phyloP scores from a whole-genome alignment of 2,113 vertebrate genomes.

The Callocephalon fimbriatum region DNA sequence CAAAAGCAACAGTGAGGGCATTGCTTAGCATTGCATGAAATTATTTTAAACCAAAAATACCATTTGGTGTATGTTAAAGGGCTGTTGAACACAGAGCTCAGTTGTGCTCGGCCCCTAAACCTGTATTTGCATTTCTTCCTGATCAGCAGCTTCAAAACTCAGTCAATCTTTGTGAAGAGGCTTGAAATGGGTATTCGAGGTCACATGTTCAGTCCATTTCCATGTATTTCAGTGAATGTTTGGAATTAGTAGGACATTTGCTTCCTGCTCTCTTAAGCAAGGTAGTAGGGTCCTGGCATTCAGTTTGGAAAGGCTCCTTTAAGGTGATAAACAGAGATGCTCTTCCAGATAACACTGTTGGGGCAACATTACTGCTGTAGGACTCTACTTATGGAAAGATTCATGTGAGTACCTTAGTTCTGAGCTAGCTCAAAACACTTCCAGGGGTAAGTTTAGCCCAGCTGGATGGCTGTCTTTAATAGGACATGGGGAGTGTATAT shows the following conservation, averaged over 20 bases:
- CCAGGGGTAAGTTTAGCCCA: neutral
- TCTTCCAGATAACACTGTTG: neutral
- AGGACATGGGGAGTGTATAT: neutral
- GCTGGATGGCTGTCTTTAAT: neutral
- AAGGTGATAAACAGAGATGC: neutral
- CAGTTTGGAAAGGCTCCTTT: neutral
- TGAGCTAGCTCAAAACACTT: neutral
- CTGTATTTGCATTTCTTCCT: neutral
- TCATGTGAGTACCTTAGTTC: neutral
- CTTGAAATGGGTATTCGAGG: neutral
- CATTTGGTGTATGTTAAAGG: neutral
- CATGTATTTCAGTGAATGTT: neutral
- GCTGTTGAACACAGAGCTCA: neutral
- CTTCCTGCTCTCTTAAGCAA: neutral
- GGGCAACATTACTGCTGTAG: neutral
- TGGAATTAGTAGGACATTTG: neutral
- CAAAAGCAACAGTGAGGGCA: neutral
- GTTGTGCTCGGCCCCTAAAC: neutral
- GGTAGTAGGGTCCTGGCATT: neutral
- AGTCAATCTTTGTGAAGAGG: neutral
- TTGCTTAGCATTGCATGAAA: neutral
- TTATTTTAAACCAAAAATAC: neutral
- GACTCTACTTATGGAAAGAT: neutral
- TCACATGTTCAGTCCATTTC: neutral
- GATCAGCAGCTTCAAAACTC: neutral